phyloP scores from a whole-genome alignment of 2,113 vertebrate species.

The Aegypius monachus region DNA sequence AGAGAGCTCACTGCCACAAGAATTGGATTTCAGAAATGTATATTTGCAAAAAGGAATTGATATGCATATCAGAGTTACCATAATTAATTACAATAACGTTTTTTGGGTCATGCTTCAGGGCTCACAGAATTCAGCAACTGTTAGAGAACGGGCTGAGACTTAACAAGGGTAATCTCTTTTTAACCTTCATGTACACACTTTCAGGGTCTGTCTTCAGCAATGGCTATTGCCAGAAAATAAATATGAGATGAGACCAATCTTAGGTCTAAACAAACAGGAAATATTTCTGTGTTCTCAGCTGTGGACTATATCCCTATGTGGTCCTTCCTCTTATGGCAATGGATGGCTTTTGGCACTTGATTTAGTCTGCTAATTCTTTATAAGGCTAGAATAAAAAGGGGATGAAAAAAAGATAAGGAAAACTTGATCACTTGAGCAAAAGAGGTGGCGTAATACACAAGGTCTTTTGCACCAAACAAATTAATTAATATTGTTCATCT shows the following conservation, averaged over 20 bases:
- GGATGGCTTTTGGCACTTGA: background rate
- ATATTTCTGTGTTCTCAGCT: background rate
- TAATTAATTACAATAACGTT: slow-evolving; percentile 48
- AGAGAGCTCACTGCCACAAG: background rate
- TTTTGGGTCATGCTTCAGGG: slow-evolving; percentile 45
- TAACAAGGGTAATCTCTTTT: slow-evolving; percentile 27
- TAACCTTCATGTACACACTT: background rate
- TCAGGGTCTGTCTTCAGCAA: background rate
- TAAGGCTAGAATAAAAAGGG: background rate
- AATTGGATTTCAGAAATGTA: background rate
- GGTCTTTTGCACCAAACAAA: background rate
- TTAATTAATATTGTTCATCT: background rate
- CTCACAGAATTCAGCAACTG: slow-evolving; percentile 30
- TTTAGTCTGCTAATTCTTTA: background rate
- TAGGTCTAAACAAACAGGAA: background rate
- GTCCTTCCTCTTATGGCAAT: background rate
- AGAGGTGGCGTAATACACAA: background rate
- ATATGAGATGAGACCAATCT: background rate
- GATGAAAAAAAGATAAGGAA: background rate
- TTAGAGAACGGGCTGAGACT: background rate
- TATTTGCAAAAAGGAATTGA: background rate
- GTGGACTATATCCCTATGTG: fast-evolving
- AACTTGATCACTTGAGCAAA: background rate
- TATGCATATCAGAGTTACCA: slow-evolving; percentile 30
- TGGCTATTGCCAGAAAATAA: background rate